A percentile compares a stretch with the other conserved stretches of the same genome.
phyloP scores from a whole-genome alignment of 1,140 invertebrate genomes.

The Drosophila fuyamai region DNA sequence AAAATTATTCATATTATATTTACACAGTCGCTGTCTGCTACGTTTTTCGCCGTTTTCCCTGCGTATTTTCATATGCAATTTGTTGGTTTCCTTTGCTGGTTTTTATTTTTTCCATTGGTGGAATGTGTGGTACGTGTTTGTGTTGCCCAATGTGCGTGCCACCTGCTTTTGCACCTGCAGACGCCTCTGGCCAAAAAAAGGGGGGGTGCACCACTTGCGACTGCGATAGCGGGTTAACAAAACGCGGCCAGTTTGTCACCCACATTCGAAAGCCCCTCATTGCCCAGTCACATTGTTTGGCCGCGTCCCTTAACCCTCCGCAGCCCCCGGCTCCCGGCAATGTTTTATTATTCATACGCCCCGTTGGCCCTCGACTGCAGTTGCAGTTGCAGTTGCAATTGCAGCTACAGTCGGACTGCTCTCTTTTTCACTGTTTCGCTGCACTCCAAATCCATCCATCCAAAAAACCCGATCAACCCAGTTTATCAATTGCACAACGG shows the following conservation, averaged over 20 bases:
- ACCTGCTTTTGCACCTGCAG: conserved; percentile 25
- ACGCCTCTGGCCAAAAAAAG: conserved; percentile 8
- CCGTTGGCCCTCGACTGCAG: conserved; percentile 37
- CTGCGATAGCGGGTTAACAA: conserved; percentile 13
- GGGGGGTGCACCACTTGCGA: conserved; percentile 6
- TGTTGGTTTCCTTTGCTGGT: neutral
- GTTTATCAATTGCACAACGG: neutral
- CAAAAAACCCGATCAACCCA: conserved; percentile 4
- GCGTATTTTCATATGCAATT: conserved; percentile 18
- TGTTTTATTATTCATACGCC: conserved; percentile 66
- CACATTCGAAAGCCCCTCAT: conserved; percentile 37
- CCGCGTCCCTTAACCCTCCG: conserved; percentile 11
- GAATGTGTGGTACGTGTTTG: conserved; percentile 24
- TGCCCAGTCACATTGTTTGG: conserved; percentile 51
- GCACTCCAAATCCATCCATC: conserved; percentile 12
- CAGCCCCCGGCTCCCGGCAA: neutral
- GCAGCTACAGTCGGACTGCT: conserved; percentile 24
- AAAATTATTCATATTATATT: conserved; percentile 48
- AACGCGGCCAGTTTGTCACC: conserved; percentile 52
- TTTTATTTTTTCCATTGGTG: conserved; percentile 1
- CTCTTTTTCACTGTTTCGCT: conserved; percentile 18
- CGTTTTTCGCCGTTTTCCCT: conserved; percentile 4
- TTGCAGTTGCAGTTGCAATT: conserved; percentile 47
- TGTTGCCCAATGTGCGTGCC: conserved; percentile 42
- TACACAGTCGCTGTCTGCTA: conserved; percentile 12